These are phyloP conservation scores for Drosophila miranda DNA, from an alignment of 1,140 invertebrate genomes.

Conservation along the genomic window DNA sequence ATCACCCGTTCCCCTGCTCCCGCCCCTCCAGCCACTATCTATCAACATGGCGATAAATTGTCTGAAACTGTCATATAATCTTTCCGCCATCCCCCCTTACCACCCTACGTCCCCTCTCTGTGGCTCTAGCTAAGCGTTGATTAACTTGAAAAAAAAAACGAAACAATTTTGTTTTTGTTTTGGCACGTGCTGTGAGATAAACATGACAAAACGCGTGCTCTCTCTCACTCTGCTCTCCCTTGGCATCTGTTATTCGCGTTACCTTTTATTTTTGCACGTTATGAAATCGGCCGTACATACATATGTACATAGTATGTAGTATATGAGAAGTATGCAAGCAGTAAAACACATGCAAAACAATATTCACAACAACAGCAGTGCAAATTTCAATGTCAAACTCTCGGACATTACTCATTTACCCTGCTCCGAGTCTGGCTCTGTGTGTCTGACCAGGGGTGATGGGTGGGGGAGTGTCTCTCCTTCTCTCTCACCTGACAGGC, in stretches of 20 bases:
- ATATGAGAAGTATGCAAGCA: slow-evolving; percentile 42
- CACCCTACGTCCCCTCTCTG: slow-evolving; percentile 1
- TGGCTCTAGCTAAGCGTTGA: slow-evolving; percentile 45
- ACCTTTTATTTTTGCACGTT: slow-evolving; percentile 56
- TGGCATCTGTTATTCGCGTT: slow-evolving; percentile 7
- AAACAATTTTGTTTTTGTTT: slow-evolving; percentile 66
- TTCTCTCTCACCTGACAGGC: slow-evolving; percentile 38
- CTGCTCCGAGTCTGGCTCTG: neutral
- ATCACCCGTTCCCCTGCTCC: slow-evolving; percentile 4
- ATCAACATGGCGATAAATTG: slow-evolving; percentile 49
- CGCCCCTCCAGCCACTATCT: slow-evolving; percentile 12
- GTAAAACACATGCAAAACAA: slow-evolving; percentile 55
- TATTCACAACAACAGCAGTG: slow-evolving; percentile 45
- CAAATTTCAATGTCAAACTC: slow-evolving; percentile 68
- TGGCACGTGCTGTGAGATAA: slow-evolving; percentile 72
- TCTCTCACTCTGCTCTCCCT: slow-evolving; percentile 12
- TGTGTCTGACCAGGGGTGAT: too few species aligned
- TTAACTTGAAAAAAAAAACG: slow-evolving; percentile 61
- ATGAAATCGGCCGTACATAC: slow-evolving; percentile 52
- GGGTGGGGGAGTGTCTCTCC: slow-evolving; percentile 1
- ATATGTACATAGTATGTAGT: slow-evolving; percentile 19
- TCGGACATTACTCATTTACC: slow-evolving; percentile 44
- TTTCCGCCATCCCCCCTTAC: slow-evolving; percentile 24
- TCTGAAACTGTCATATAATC: slow-evolving; percentile 41
- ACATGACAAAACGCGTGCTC: slow-evolving; percentile 28